phyloP scores from a whole-genome alignment of 2,113 vertebrate species.

The Tupaia chinensis region DNA sequence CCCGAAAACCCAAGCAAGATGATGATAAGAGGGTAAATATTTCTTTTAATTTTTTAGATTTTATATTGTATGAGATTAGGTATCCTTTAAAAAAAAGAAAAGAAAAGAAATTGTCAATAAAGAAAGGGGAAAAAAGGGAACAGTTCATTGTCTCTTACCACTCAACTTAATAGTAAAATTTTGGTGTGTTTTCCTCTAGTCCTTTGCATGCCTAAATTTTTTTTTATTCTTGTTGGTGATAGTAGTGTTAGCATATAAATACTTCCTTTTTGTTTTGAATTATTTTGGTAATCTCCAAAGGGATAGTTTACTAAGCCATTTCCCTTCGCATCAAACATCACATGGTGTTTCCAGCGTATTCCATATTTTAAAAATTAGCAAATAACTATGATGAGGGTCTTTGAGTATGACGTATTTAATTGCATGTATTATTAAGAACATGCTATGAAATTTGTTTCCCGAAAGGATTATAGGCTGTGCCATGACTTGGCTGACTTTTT shows the following conservation, averaged over 20 bases:
- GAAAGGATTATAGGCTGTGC: neutral
- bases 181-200: neutral
- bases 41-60: neutral
- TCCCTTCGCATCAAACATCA: neutral
- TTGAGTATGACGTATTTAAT: neutral
- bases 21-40: slow-evolving; percentile 93
- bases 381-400: neutral
- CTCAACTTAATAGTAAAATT: neutral
- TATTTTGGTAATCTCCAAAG: neutral
- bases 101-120: neutral
- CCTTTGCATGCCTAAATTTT: neutral
- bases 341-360: neutral
- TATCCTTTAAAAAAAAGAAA: neutral
- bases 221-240: neutral
- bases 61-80: neutral
- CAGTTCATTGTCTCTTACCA: neutral
- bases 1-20: slow-evolving; percentile 92
- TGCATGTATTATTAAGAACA: neutral
- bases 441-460: neutral
- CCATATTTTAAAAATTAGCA: neutral
- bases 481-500: neutral
- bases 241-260: neutral
- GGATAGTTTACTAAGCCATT: neutral
- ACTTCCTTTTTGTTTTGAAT: neutral
- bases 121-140: neutral